These are phyloP conservation scores for Molossus alvarezi DNA, from an alignment of 2,797 vertebrate species.

Conservation along the genomic window DNA sequence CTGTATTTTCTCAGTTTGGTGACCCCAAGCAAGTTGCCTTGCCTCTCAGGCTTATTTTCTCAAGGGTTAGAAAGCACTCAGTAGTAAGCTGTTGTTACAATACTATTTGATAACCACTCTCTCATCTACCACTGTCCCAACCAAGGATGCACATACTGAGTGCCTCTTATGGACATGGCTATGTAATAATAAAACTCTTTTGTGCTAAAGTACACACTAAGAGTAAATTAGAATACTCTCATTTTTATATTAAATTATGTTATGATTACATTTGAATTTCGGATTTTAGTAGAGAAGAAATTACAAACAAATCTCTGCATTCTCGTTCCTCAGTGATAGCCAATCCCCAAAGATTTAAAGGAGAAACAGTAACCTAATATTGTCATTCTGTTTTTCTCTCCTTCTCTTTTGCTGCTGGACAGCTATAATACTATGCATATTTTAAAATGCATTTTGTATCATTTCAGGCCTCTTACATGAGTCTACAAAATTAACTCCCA, in stretches of 20 bases:
- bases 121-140: neutral
- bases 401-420: slow-evolving; percentile 51
- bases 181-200: slow-evolving; percentile 26
- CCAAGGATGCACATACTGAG: neutral
- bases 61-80: neutral
- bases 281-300: slow-evolving; percentile 73
- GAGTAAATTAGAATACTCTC: slow-evolving; percentile 67
- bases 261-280: slow-evolving; percentile 74
- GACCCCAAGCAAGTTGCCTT: neutral
- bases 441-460: slow-evolving; percentile 63
- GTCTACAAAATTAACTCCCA: slow-evolving; percentile 48
- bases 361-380: slow-evolving; percentile 35
- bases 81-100: neutral
- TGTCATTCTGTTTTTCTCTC: slow-evolving; percentile 14
- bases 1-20: neutral
- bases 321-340: slow-evolving; percentile 30
- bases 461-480: slow-evolving; percentile 44
- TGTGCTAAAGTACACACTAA: slow-evolving; percentile 51
- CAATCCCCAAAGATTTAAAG: slow-evolving; percentile 61
- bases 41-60: neutral
- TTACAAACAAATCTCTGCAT: slow-evolving; percentile 47
- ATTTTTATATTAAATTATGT: slow-evolving; percentile 68
- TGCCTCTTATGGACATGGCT: neutral
- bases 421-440: neutral
- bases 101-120: neutral